Evolutionary conservation across 1,140 invertebrate species (phyloP).

Genomic region (Aphaenogaster ashmeadi): DNA sequence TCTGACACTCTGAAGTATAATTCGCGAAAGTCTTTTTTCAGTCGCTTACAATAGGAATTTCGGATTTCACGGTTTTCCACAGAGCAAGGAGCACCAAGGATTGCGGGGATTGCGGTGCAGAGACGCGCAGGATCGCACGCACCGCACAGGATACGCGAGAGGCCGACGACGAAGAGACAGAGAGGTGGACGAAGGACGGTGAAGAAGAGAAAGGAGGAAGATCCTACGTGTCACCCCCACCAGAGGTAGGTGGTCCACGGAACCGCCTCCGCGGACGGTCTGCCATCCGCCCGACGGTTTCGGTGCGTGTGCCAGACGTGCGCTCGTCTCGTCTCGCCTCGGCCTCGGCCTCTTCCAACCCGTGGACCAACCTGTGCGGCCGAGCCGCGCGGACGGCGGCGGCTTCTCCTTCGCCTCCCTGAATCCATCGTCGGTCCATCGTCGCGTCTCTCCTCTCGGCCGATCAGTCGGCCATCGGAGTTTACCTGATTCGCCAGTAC

Average conservation of each 20-base stretch:
- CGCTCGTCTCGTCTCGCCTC: slow-evolving; percentile 64
- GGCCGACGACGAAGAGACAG: slow-evolving; percentile 10
- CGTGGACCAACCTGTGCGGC: slow-evolving; percentile 80
- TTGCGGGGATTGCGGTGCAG: background rate
- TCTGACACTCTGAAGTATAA: background rate
- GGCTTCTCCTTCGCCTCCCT: slow-evolving; percentile 48
- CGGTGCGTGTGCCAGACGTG: slow-evolving; percentile 79
- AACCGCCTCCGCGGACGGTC: slow-evolving; percentile 82
- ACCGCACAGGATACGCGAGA: slow-evolving; percentile 1
- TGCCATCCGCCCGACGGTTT: slow-evolving; percentile 72
- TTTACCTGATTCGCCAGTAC: slow-evolving; percentile 74
- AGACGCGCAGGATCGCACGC: background rate
- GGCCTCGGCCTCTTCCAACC: slow-evolving; percentile 77
- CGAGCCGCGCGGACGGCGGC: slow-evolving; percentile 48
- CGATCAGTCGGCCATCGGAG: slow-evolving; percentile 77
- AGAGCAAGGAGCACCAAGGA: background rate
- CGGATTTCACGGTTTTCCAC: slow-evolving; percentile 6
- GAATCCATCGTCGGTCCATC: slow-evolving; percentile 52
- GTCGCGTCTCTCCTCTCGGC: slow-evolving; percentile 72
- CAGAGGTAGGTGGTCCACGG: slow-evolving; percentile 84
- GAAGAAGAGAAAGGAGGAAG: slow-evolving; percentile 75
- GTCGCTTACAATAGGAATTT: background rate
- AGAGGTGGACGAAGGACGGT: background rate
- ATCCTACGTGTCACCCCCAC: slow-evolving; percentile 81
- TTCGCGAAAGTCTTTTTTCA: background rate